Conservation (phyloP, 2,113 vertebrate species). For the Gracilinanus agilis region DNA sequence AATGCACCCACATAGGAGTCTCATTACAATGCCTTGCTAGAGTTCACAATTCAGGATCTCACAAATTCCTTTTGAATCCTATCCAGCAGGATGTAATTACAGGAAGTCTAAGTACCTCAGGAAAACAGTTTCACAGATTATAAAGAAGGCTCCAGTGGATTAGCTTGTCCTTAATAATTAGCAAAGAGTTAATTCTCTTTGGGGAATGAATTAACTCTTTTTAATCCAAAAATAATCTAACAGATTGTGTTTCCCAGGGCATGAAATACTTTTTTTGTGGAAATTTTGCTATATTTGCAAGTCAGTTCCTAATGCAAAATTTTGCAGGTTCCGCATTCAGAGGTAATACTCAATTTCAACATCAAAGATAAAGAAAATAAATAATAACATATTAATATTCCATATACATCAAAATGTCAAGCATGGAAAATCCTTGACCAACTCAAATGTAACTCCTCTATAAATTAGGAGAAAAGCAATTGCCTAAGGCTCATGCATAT, state of each 20-base stretch:
- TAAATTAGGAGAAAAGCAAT: background rate
- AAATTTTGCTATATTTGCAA: background rate
- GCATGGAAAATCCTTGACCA: background rate
- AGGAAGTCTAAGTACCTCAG: background rate
- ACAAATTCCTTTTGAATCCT: slow-evolving; percentile 2
- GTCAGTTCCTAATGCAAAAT: background rate
- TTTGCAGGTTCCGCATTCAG: background rate
- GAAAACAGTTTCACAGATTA: background rate
- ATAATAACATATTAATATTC: background rate
- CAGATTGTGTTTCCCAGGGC: background rate
- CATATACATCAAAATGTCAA: background rate
- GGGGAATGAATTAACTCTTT: background rate
- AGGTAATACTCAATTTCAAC: background rate
- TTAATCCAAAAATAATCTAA: background rate
- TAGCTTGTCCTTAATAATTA: background rate
- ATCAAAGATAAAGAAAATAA: background rate
- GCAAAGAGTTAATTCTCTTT: background rate
- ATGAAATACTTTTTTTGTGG: background rate
- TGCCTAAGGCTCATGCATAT: background rate
- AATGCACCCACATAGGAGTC: background rate
- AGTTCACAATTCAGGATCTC: background rate
- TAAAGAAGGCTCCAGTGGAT: background rate
- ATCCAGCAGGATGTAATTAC: background rate
- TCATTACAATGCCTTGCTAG: background rate
- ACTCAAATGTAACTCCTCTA: background rate